Conservation (phyloP, 2,797 vertebrate species). For the Sebastes matsubarae region DNA sequence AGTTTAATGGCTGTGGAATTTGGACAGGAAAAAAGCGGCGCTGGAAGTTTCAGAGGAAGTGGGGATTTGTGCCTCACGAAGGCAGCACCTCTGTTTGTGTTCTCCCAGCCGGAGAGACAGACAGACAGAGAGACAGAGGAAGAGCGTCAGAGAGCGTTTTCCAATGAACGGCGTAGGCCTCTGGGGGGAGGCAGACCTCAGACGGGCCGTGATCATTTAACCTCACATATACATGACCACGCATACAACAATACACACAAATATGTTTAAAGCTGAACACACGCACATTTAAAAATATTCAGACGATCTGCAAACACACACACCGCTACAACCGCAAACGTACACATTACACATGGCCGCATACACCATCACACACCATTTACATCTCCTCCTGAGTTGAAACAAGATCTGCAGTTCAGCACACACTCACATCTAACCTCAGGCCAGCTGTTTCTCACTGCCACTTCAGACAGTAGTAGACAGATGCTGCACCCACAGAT, state of each 20-base stretch:
- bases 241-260: conserved; percentile 64
- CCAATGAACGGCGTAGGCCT: conserved; percentile 75
- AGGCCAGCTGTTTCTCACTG: conserved; percentile 74
- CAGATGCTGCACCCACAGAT: conserved; percentile 14
- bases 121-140: conserved; percentile 74
- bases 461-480: conserved; percentile 47
- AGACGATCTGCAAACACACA: background rate
- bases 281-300: conserved; percentile 11
- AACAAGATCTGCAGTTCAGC: conserved; percentile 39
- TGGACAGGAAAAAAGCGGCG: conserved; percentile 89
- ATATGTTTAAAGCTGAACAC: conserved; percentile 21
- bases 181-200: conserved; percentile 68
- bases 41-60: conserved; percentile 94
- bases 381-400: conserved; percentile 43
- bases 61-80: conserved; percentile 87
- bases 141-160: conserved; percentile 83
- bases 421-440: conserved; percentile 38
- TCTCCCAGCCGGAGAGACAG: conserved; percentile 76
- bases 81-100: conserved; percentile 89
- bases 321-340: background rate
- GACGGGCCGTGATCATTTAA: conserved; percentile 70
- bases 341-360: conserved; percentile 7
- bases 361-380: conserved; percentile 50
- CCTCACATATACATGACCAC: conserved; percentile 60
- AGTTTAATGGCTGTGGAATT: conserved; percentile 98